These are phyloP conservation scores for Acanthopleura granulata DNA, from an alignment of 2,888 invertebrate species.

Conservation along the genomic window DNA sequence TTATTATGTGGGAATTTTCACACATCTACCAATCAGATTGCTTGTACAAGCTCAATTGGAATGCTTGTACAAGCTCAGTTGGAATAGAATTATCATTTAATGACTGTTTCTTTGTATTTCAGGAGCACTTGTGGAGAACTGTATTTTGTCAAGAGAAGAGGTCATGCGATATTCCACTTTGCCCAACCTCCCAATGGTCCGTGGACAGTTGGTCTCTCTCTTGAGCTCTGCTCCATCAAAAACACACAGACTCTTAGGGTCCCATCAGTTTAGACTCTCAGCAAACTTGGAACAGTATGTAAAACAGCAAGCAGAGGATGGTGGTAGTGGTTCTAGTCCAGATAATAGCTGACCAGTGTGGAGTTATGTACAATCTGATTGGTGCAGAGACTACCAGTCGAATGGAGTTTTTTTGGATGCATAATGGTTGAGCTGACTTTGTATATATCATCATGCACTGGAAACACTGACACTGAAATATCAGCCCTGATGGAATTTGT, in stretches of 20 bases:
- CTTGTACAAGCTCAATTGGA: too few relatives aligned
- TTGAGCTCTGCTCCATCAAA: slow-evolving; percentile 29
- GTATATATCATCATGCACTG: too few relatives aligned
- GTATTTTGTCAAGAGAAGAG: slow-evolving; percentile 31
- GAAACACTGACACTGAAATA: too few relatives aligned
- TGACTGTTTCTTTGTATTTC: slow-evolving; percentile 15
- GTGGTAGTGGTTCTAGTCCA: slow-evolving; percentile 39
- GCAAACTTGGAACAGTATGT: slow-evolving; percentile 33
- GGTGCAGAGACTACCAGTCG: too few relatives aligned
- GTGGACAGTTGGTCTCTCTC: slow-evolving; percentile 32
- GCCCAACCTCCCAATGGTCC: slow-evolving; percentile 29
- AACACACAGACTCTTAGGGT: slow-evolving; percentile 29
- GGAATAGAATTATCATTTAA: too few relatives aligned
- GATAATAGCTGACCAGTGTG: slow-evolving; percentile 35
- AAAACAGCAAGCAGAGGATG: slow-evolving; percentile 31
- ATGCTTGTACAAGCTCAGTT: too few relatives aligned
- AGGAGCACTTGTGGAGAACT: slow-evolving; percentile 37
- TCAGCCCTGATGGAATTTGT: too few relatives aligned
- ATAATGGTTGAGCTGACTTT: too few relatives aligned
- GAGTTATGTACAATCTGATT: too few relatives aligned
- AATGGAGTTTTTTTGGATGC: too few relatives aligned
- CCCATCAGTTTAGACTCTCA: slow-evolving; percentile 32
- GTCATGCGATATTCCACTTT: slow-evolving; percentile 27
- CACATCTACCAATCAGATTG: too few relatives aligned
- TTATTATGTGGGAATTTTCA: too few relatives aligned